Evolutionary conservation across 2,113 vertebrate genomes (phyloP).

Genomic region (Otocyon megalotis): DNA sequence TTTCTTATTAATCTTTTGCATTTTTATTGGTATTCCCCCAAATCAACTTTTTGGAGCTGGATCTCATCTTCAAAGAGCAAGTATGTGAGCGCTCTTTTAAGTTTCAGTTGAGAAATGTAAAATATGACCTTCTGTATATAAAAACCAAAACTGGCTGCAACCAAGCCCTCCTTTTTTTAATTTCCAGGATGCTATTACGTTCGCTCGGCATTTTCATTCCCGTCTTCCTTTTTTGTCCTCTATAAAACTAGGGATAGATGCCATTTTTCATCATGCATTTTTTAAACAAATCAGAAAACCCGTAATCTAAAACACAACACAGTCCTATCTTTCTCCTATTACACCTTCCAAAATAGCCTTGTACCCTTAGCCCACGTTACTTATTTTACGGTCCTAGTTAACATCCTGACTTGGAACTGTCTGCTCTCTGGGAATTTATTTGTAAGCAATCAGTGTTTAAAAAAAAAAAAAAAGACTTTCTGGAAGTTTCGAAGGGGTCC

Average conservation of each 20-base stretch:
- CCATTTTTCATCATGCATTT: conserved; percentile 31
- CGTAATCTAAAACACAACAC: background rate
- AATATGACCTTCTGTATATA: background rate
- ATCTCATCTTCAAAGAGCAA: conserved; percentile 70
- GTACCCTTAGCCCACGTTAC: background rate
- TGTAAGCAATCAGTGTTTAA: conserved; percentile 53
- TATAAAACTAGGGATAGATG: background rate
- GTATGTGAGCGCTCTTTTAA: conserved; percentile 59
- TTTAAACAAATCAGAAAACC: conserved; percentile 27
- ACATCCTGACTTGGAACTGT: conserved; percentile 19
- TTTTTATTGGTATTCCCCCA: conserved; percentile 25
- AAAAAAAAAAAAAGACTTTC: background rate
- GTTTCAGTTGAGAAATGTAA: conserved; percentile 66
- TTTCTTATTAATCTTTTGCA: conserved; percentile 12
- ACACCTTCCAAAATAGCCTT: background rate
- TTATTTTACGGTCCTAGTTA: conserved; percentile 3
- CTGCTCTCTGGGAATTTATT: conserved; percentile 55
- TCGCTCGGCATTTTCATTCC: conserved; percentile 15
- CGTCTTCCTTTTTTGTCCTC: background rate
- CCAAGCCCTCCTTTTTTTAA: background rate
- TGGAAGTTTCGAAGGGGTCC: conserved; percentile 59
- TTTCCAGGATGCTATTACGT: background rate
- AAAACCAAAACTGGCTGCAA: conserved; percentile 4
- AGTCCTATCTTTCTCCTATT: background rate
- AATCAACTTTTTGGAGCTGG: conserved; percentile 51